Evolutionary conservation across 30 jellyfish, hydroid and myxozoan species (phyloP).

Genomic region (Calvadosia cruxmelitensis): DNA sequence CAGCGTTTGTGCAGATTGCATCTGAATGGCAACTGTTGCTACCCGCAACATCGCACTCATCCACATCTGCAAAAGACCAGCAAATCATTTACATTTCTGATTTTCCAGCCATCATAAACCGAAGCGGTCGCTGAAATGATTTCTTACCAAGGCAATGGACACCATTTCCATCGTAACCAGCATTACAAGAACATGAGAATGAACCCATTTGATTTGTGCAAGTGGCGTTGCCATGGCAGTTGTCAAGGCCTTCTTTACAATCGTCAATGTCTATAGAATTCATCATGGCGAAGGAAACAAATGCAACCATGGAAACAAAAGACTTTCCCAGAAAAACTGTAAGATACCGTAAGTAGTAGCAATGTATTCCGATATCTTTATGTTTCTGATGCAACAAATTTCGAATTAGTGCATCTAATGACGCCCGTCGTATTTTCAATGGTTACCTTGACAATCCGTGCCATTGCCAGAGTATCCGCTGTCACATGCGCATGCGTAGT

Average conservation of each 20-base stretch:
- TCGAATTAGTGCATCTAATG: no score
- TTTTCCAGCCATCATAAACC: no score
- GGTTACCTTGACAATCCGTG: constrained; percentile 15
- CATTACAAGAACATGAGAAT: constrained; percentile 28
- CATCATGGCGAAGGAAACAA: no score
- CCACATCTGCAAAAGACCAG: constrained; percentile 43
- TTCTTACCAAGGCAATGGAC: constrained; percentile 24
- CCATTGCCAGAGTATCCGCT: constrained; percentile 30
- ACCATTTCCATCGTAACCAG: constrained; percentile 43
- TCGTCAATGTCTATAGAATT: constrained; percentile 31
- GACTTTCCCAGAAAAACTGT: background rate
- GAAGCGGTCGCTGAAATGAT: no score
- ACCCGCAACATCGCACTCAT: constrained; percentile 46
- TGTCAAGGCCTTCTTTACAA: constrained; percentile 10
- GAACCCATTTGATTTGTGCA: constrained; percentile 36
- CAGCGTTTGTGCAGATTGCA: constrained; percentile 56
- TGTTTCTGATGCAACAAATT: no score
- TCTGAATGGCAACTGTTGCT: constrained; percentile 46
- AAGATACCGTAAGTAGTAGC: no score
- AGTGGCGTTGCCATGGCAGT: constrained; percentile 26
- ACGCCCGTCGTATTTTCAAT: constrained; percentile 21
- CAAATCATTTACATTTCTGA: no score
- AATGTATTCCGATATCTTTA: no score
- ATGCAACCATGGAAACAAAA: background rate
- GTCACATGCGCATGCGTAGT: constrained; percentile 32